Evolutionary conservation across 2,113 vertebrate species (phyloP).

Genomic region (Acrocephalus kingi): DNA sequence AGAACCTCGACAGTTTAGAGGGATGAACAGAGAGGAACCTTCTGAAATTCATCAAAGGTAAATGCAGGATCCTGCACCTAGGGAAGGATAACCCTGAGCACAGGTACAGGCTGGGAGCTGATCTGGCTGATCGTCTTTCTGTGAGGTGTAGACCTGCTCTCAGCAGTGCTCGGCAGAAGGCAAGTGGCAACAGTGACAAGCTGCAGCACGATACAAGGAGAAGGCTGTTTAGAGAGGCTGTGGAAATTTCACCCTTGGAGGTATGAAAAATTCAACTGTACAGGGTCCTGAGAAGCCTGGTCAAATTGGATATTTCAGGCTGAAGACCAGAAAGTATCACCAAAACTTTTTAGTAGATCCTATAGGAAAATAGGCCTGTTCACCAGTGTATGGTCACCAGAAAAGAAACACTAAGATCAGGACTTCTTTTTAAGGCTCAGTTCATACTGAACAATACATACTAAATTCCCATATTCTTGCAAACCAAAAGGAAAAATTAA

Average conservation of each 20-base stretch:
- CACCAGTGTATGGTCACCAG: background rate
- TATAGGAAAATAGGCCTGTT: background rate
- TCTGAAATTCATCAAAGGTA: background rate
- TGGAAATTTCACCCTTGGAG: background rate
- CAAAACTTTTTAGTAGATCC: background rate
- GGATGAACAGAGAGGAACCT: background rate
- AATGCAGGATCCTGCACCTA: background rate
- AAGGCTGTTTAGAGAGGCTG: background rate
- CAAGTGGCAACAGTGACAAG: background rate
- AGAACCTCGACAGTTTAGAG: background rate
- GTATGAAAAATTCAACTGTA: background rate
- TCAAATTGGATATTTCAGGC: background rate
- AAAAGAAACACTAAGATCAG: background rate
- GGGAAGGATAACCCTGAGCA: background rate
- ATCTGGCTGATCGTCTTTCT: background rate
- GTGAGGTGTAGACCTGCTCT: background rate
- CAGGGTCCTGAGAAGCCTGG: background rate
- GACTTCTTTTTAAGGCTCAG: background rate
- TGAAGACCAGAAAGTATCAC: background rate
- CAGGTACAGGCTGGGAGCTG: background rate
- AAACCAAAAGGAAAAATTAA: background rate
- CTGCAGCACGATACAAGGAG: background rate
- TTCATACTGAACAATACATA: background rate
- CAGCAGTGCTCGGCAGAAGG: fast-evolving
- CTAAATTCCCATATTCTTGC: background rate